phyloP scores from a whole-genome alignment of 2,113 vertebrate species.

The Alethe castanea region DNA sequence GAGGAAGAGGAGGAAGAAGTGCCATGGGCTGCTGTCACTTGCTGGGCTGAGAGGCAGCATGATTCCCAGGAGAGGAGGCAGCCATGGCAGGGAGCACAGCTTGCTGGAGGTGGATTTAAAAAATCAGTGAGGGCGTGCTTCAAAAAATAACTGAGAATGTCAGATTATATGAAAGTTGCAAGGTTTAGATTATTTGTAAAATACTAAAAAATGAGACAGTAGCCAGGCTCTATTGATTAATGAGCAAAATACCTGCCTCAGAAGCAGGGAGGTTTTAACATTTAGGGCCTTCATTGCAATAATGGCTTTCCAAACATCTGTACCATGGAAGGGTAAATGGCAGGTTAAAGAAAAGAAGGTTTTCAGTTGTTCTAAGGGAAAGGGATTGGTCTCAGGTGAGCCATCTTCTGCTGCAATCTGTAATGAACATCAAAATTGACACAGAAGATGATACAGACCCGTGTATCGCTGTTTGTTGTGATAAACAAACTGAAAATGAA shows the following conservation, averaged over 20 bases:
- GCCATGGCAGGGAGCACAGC: not conserved
- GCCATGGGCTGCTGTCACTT: not conserved
- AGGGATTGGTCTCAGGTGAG: not conserved
- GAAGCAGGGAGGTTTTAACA: not conserved
- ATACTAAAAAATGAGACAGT: not conserved
- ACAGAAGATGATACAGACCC: not conserved
- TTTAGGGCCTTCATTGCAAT: not conserved
- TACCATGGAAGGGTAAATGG: not conserved
- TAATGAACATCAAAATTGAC: not conserved
- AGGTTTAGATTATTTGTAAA: not conserved
- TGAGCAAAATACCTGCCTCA: not conserved
- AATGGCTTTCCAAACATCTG: not conserved
- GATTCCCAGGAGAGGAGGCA: not conserved
- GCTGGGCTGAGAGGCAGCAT: not conserved
- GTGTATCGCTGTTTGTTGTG: not conserved
- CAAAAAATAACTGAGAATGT: not conserved
- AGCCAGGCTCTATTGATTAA: not conserved
- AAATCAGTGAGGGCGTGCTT: not conserved
- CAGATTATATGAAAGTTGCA: not conserved
- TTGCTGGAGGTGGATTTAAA: constrained; percentile 22
- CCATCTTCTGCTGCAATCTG: not conserved
- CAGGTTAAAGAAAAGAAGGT: not conserved
- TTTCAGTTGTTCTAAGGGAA: not conserved
- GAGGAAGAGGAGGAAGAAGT: not conserved
- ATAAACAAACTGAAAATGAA: not conserved